Percentiles rank a stretch among this genome's conserved stretches.
These are phyloP conservation scores for Cryptocheilus praepositus DNA, from an alignment of 2,888 invertebrate genomes.

Conservation along the genomic window DNA sequence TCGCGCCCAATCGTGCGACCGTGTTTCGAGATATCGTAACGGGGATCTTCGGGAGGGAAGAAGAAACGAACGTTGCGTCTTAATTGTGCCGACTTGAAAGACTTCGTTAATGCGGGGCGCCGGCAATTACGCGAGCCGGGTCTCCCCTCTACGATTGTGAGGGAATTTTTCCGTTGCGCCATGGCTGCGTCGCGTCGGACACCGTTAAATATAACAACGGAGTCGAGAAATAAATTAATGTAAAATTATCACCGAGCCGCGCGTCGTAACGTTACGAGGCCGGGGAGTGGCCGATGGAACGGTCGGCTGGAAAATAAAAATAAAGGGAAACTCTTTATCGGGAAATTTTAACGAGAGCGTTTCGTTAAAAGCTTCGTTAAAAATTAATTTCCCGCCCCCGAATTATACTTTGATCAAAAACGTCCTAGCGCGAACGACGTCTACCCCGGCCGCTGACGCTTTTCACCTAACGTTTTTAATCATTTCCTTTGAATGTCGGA, in stretches of 20 bases:
- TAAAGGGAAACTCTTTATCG: slow-evolving; percentile 25
- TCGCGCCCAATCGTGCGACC: too few relatives aligned
- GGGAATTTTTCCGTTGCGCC: slow-evolving; percentile 38
- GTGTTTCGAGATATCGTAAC: too few relatives aligned
- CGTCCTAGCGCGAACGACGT: not conserved
- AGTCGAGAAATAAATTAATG: slow-evolving; percentile 33
- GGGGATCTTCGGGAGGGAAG: slow-evolving; percentile 9
- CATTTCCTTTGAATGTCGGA: not conserved
- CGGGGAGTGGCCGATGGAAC: slow-evolving; percentile 23
- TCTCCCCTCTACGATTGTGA: slow-evolving; percentile 22
- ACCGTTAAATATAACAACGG: slow-evolving; percentile 36
- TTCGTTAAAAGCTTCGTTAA: slow-evolving; percentile 26
- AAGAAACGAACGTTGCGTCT: slow-evolving; percentile 29
- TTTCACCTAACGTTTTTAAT: not conserved
- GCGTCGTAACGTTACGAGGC: too few relatives aligned
- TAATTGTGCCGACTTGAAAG: slow-evolving; percentile 43
- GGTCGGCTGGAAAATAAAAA: slow-evolving; percentile 11
- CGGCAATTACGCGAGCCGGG: slow-evolving; percentile 40
- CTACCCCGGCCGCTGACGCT: slow-evolving; percentile 6
- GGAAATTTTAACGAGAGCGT: slow-evolving; percentile 20
- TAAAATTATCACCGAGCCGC: slow-evolving; percentile 19
- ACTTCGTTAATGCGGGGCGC: slow-evolving; percentile 43
- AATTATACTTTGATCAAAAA: too few relatives aligned
- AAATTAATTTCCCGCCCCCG: slow-evolving; percentile 22
- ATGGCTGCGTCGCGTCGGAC: slow-evolving; percentile 18